Conservation (phyloP, 2,797 vertebrate genomes). For the Adelosebastes latens region DNA sequence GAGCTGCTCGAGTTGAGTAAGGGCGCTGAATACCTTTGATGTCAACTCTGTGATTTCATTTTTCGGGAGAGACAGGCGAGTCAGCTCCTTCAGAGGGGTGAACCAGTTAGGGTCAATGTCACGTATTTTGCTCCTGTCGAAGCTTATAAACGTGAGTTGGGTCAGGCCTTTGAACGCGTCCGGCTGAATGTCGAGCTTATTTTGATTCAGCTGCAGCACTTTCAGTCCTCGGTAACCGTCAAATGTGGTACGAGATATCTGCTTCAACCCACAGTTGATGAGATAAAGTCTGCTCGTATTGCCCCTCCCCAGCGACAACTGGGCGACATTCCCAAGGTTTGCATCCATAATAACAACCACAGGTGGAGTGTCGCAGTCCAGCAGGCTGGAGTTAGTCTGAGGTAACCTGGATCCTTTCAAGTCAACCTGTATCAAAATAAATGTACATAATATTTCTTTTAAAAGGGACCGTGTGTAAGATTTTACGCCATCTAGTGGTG, state of each 20-base stretch:
- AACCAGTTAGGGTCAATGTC: slow-evolving; percentile 30
- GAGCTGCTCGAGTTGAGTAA: slow-evolving; percentile 27
- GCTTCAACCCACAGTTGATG: slow-evolving; percentile 28
- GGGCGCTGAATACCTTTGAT: slow-evolving; percentile 6
- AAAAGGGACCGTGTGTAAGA: background rate
- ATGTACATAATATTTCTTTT: background rate
- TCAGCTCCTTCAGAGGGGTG: slow-evolving; percentile 16
- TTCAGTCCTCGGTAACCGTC: background rate
- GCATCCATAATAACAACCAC: background rate
- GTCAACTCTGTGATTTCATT: slow-evolving; percentile 31
- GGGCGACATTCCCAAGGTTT: slow-evolving; percentile 12
- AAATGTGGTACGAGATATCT: slow-evolving; percentile 29
- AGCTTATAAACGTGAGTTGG: slow-evolving; percentile 8
- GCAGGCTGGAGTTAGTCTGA: slow-evolving; percentile 10
- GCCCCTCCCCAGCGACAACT: background rate
- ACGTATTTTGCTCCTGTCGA: slow-evolving; percentile 10
- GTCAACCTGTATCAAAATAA: slow-evolving; percentile 13
- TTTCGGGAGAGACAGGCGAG: slow-evolving; percentile 7
- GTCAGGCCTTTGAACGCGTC: slow-evolving; percentile 19
- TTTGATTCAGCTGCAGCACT: slow-evolving; percentile 25
- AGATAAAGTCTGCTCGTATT: slow-evolving; percentile 18
- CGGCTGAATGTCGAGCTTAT: background rate
- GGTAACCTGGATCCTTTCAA: slow-evolving; percentile 37
- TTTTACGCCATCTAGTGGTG: background rate
- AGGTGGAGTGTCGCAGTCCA: slow-evolving; percentile 15